phyloP scores from a whole-genome alignment of 23 tunicate species.

The Aplidium turbinatum region DNA sequence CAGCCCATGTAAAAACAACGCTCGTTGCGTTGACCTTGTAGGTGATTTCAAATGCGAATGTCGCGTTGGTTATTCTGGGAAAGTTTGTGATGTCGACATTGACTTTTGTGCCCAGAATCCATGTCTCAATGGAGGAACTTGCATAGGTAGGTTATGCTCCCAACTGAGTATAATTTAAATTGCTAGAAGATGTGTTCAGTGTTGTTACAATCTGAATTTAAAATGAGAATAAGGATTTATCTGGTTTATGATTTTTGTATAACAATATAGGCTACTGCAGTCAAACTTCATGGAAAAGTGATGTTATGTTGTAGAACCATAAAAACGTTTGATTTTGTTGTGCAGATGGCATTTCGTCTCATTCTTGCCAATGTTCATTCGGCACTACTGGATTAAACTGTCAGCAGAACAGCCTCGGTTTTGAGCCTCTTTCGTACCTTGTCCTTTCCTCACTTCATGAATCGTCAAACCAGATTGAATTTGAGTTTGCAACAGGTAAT shows the following conservation, averaged over 20 bases:
- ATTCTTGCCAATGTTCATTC: slow-evolving; percentile 64
- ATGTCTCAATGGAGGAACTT: slow-evolving; percentile 72
- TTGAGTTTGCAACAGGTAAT: slow-evolving; percentile 82
- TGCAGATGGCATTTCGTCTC: slow-evolving; percentile 27
- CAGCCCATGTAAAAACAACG: slow-evolving; percentile 50
- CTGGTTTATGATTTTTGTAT: no score
- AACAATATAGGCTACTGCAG: no score
- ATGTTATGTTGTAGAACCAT: no score
- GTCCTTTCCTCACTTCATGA: slow-evolving; percentile 23
- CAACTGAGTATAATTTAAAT: no score
- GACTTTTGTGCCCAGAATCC: slow-evolving; percentile 59
- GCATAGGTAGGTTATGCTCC: slow-evolving; percentile 55
- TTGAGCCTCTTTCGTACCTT: slow-evolving; percentile 59
- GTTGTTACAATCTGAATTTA: no score
- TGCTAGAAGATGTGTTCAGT: no score
- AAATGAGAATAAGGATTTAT: no score
- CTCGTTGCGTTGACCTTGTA: slow-evolving; percentile 46
- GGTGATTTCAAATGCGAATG: slow-evolving; percentile 49
- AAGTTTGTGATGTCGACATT: slow-evolving; percentile 44
- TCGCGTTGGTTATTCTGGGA: slow-evolving; percentile 52
- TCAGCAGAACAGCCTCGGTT: slow-evolving; percentile 56
- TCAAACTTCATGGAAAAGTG: no score
- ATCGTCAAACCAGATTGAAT: slow-evolving; percentile 17
- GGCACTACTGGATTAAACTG: slow-evolving; percentile 64
- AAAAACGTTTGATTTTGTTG: neutral